Percentiles rank a stretch among this genome's conserved stretches.
Conservation (phyloP, 2,888 invertebrate species). For the Watsonalla cultraria region DNA sequence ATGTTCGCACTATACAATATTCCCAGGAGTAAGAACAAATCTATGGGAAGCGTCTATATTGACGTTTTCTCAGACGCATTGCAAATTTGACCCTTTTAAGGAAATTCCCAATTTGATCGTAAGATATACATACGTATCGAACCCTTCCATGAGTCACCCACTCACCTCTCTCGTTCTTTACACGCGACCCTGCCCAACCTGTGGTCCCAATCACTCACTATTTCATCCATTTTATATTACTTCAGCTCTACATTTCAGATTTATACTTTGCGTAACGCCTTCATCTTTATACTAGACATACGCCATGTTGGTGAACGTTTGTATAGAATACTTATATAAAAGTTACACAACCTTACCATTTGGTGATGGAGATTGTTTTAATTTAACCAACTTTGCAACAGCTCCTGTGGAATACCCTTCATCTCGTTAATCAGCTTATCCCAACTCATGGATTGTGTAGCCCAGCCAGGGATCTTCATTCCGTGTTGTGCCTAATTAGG, state of each 20-base stretch:
- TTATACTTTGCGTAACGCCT: neutral
- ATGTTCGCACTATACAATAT: too few relatives aligned
- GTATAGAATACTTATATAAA: too few relatives aligned
- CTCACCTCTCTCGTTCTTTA: neutral
- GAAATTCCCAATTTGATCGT: neutral
- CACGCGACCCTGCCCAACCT: neutral
- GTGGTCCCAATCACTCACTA: neutral
- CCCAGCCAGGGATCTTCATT: constrained; percentile 33
- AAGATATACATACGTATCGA: neutral
- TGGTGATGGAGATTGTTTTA: constrained; percentile 55
- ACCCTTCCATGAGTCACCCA: neutral
- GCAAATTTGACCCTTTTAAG: constrained; percentile 1
- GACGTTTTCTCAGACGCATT: neutral
- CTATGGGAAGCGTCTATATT: neutral
- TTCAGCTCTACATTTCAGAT: constrained; percentile 34
- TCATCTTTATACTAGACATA: neutral
- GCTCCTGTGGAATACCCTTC: constrained; percentile 47
- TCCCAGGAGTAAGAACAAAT: too few relatives aligned
- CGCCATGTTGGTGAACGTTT: neutral
- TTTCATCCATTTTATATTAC: neutral
- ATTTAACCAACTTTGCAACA: constrained; percentile 44
- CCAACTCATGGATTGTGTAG: constrained; percentile 47
- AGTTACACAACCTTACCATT: too few relatives aligned
- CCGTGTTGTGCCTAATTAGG: constrained; percentile 27
- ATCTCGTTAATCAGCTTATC: constrained; percentile 66